These are phyloP conservation scores for Clarias macrocephalus DNA, from an alignment of 2,113 vertebrate genomes.

Conservation along the genomic window DNA sequence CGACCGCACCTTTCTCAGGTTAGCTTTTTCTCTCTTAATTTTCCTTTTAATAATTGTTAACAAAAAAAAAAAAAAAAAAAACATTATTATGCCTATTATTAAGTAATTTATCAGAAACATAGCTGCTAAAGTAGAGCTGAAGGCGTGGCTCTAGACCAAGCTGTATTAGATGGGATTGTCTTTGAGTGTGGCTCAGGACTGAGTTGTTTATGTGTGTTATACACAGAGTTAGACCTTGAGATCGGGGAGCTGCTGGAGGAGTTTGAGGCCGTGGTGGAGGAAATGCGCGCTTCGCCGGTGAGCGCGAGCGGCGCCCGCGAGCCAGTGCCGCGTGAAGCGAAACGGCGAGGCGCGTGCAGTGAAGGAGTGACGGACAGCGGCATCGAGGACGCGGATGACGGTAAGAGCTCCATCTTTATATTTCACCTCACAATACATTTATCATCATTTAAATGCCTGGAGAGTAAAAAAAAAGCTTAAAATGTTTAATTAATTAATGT, in stretches of 20 bases:
- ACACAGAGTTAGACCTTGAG: slow-evolving; percentile 68
- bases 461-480: no score
- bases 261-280: slow-evolving; percentile 75
- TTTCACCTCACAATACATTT: no score
- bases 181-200: neutral
- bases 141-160: no score
- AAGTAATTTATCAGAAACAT: neutral
- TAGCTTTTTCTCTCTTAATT: neutral
- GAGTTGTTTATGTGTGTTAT: neutral
- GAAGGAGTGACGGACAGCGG: slow-evolving; percentile 64
- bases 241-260: slow-evolving; percentile 73
- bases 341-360: slow-evolving; percentile 52
- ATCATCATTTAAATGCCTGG: no score
- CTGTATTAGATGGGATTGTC: neutral
- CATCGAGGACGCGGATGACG: slow-evolving; percentile 71
- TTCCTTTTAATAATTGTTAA: neutral
- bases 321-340: slow-evolving; percentile 59
- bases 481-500: no score
- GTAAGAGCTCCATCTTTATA: slow-evolving; percentile 55
- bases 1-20: slow-evolving; percentile 61
- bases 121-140: neutral
- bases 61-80: neutral
- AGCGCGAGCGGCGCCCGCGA: slow-evolving; percentile 58
- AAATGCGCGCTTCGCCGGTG: slow-evolving; percentile 63
- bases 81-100: neutral